Percentiles rank a stretch among this genome's conserved stretches.
Evolutionary conservation across 2,797 vertebrate genomes (phyloP).

Genomic region (Gymnoscopelus braueri): DNA sequence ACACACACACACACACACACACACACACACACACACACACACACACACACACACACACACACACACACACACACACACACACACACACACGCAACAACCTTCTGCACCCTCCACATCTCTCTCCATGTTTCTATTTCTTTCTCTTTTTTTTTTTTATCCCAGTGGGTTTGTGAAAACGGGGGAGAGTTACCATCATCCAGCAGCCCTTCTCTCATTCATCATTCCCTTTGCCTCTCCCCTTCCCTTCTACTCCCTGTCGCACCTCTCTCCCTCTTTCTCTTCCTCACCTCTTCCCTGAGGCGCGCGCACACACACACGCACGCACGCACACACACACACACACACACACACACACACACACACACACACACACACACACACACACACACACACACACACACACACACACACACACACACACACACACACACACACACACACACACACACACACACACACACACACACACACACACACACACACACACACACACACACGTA

Average conservation of each 20-base stretch:
- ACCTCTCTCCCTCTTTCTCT: slow-evolving; percentile 1
- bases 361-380: slow-evolving; percentile 11
- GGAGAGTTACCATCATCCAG: slow-evolving; percentile 47
- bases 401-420: neutral
- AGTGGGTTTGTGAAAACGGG: neutral
- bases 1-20: neutral
- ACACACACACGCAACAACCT: neutral
- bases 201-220: slow-evolving; percentile 68
- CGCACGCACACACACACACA: neutral
- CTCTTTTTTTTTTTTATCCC: slow-evolving; percentile 4
- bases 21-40: too few species aligned
- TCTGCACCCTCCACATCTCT: neutral
- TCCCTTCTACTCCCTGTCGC: slow-evolving; percentile 23
- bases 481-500: neutral
- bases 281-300: slow-evolving; percentile 45
- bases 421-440: neutral
- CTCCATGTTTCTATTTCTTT: too few species aligned
- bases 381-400: neutral
- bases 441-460: neutral
- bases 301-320: slow-evolving; percentile 17
- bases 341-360: slow-evolving; percentile 10
- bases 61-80: slow-evolving; percentile 9
- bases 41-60: neutral
- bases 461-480: slow-evolving; percentile 1
- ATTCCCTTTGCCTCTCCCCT: slow-evolving; percentile 40